Percentiles rank a stretch among this genome's conserved stretches.
Evolutionary conservation across 1,140 invertebrate genomes (phyloP).

Genomic region (Drosophila funebris): DNA sequence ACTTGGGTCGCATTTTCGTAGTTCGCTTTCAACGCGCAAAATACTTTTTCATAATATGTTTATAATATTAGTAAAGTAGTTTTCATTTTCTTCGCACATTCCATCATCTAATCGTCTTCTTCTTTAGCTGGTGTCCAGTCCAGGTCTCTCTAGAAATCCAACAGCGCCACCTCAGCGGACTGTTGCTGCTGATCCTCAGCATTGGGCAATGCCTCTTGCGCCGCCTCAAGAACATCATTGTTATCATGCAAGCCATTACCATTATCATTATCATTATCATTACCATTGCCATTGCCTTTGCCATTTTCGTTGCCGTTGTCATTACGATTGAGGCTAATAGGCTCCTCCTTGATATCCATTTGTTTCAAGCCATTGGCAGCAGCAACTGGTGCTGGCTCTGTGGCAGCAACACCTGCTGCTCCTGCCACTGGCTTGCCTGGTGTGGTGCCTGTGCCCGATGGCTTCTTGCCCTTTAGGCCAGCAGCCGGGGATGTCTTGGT

Average conservation of each 20-base stretch:
- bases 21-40: conserved; percentile 21
- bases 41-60: conserved; percentile 72
- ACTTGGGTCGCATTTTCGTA: conserved; percentile 5
- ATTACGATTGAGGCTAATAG: conserved; percentile 31
- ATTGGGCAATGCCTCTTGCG: conserved; percentile 30
- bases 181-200: no score
- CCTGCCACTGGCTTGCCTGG: conserved; percentile 36
- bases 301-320: no score
- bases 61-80: conserved; percentile 76
- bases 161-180: conserved; percentile 48
- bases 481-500: conserved; percentile 54
- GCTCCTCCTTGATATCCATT: conserved; percentile 14
- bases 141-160: conserved; percentile 58
- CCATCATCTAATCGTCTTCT: conserved; percentile 9
- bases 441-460: conserved; percentile 16
- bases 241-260: conserved; percentile 42
- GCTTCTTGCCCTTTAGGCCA: conserved; percentile 30
- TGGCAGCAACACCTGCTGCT: background rate
- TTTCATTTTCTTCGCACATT: conserved; percentile 24
- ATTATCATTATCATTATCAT: no score
- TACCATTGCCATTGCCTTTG: no score
- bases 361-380: conserved; percentile 34
- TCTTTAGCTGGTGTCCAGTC: conserved; percentile 15
- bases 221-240: conserved; percentile 24
- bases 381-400: background rate